phyloP scores from a whole-genome alignment of 2,113 vertebrate genomes.

The Tachysurus vachellii region DNA sequence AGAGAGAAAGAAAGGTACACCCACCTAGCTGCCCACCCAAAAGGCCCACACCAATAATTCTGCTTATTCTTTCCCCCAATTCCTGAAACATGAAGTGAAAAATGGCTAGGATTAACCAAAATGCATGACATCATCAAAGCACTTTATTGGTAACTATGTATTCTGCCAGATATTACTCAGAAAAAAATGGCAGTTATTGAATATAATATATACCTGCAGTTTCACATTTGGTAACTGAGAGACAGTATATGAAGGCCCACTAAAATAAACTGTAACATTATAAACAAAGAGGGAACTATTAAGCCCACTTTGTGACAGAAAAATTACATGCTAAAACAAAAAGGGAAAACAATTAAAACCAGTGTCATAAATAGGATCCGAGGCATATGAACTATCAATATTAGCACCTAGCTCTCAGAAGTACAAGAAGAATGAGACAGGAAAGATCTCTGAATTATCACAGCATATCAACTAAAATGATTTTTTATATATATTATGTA shows the following conservation, averaged over 20 bases:
- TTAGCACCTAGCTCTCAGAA: slow-evolving; percentile 40
- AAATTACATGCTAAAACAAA: slow-evolving; percentile 27
- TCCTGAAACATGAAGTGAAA: background rate
- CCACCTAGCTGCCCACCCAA: too few relatives aligned
- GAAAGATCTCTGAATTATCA: slow-evolving; percentile 32
- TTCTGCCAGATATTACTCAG: slow-evolving; percentile 33
- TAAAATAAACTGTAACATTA: slow-evolving; percentile 34
- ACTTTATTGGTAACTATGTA: slow-evolving; percentile 53
- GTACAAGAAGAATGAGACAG: background rate
- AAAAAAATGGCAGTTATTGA: slow-evolving; percentile 43
- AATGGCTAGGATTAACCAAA: background rate
- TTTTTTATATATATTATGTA: slow-evolving; percentile 23
- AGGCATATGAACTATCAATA: slow-evolving; percentile 12
- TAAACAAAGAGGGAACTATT: slow-evolving; percentile 13
- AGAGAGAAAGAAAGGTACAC: too few relatives aligned
- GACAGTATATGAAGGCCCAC: slow-evolving; percentile 23
- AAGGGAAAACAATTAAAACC: slow-evolving; percentile 29
- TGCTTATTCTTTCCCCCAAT: background rate
- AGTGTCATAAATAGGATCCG: slow-evolving; percentile 45
- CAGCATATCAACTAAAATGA: slow-evolving; percentile 29
- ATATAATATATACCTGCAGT: slow-evolving; percentile 33
- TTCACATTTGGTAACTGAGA: slow-evolving; percentile 48
- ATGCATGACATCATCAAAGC: slow-evolving; percentile 40
- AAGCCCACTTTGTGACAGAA: slow-evolving; percentile 14
- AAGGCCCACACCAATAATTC: too few relatives aligned